A percentile compares a stretch with the other conserved stretches of the same genome.
Evolutionary conservation across 2,113 vertebrate species (phyloP).

Genomic region (Atherinomorus stipes): DNA sequence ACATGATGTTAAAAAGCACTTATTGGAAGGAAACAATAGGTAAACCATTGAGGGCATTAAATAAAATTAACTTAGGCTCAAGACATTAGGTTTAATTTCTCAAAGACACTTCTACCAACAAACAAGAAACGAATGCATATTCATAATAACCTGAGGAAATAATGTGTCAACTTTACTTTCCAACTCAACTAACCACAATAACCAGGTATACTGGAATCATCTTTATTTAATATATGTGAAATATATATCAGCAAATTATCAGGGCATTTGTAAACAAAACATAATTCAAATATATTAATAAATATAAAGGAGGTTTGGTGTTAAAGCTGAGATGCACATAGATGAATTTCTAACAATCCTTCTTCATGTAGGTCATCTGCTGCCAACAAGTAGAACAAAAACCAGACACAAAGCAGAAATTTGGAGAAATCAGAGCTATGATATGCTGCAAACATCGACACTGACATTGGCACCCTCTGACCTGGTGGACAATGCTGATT

Average conservation of each 20-base stretch:
- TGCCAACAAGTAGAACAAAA: background rate
- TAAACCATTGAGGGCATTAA: too few species aligned
- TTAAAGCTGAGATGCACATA: background rate
- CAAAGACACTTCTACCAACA: too few species aligned
- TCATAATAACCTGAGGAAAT: too few species aligned
- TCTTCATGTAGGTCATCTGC: background rate
- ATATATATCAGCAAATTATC: conserved; percentile 13
- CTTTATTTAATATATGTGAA: conserved; percentile 59
- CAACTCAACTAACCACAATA: background rate
- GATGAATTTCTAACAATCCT: too few species aligned
- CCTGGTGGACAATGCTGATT: conserved; percentile 14
- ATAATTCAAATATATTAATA: background rate
- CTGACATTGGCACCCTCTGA: background rate
- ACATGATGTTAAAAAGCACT: background rate
- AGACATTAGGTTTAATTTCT: too few species aligned
- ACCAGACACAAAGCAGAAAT: background rate
- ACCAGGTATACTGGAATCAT: conserved; percentile 44
- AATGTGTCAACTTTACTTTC: too few species aligned
- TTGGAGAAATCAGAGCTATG: background rate
- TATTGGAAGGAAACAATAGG: background rate
- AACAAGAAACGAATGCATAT: too few species aligned
- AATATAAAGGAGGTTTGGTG: background rate
- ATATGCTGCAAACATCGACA: background rate
- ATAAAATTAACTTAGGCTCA: too few species aligned
- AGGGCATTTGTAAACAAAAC: conserved; percentile 34